Evolutionary conservation across 2,888 invertebrate species (phyloP).

Genomic region (Heteropelma amictum): DNA sequence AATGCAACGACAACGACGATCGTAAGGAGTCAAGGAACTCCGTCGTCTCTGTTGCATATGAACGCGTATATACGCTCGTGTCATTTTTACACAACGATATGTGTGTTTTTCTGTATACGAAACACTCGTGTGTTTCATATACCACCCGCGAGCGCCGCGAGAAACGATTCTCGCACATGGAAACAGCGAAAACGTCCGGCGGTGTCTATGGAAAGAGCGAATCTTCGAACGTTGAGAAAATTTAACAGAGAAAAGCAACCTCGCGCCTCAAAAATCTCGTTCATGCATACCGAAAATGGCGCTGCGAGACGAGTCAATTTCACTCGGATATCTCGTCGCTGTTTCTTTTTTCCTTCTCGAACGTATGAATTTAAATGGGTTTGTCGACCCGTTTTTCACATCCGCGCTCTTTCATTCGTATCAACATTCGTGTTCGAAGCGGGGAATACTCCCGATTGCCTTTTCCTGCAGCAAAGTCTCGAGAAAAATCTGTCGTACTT

Average conservation of each 20-base stretch:
- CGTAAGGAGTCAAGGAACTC: conserved; percentile 69
- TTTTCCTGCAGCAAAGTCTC: too few species aligned
- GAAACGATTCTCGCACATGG: background rate
- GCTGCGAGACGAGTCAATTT: conserved; percentile 38
- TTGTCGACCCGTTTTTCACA: conserved; percentile 63
- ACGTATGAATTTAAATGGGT: conserved; percentile 69
- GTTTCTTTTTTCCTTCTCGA: background rate
- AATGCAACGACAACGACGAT: conserved; percentile 69
- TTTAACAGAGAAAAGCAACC: background rate
- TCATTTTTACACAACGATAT: background rate
- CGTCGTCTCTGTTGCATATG: background rate
- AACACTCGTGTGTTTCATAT: conserved; percentile 1
- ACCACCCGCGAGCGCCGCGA: background rate
- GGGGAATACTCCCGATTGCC: too few species aligned
- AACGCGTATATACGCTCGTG: background rate
- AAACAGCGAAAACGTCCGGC: background rate
- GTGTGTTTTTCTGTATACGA: conserved; percentile 7
- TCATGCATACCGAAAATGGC: conserved; percentile 5
- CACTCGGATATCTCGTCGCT: conserved; percentile 3
- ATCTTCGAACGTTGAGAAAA: conserved; percentile 16
- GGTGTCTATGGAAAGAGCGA: background rate
- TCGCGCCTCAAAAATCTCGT: conserved; percentile 14
- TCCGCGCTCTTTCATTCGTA: conserved; percentile 33
- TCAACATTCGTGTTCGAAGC: conserved; percentile 6
- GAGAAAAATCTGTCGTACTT: too few species aligned